A percentile compares a stretch with the other conserved stretches of the same genome.
Conservation (phyloP, 2,888 invertebrate species). For the Cataglyphis albicans region DNA sequence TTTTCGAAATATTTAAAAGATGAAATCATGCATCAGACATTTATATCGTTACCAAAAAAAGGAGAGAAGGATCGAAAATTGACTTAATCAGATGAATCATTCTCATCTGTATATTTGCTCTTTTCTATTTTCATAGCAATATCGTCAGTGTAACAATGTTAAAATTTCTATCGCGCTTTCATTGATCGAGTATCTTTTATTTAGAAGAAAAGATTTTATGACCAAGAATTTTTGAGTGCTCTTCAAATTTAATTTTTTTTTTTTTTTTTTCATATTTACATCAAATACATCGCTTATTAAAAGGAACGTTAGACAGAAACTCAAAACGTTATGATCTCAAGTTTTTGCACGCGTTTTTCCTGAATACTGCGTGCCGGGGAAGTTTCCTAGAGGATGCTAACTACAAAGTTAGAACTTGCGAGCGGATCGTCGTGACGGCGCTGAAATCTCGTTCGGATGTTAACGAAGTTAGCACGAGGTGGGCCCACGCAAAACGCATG, state of each 20-base stretch:
- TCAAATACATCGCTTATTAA: background rate
- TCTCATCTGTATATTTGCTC: slow-evolving; percentile 66
- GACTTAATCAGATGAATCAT: slow-evolving; percentile 82
- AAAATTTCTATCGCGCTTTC: slow-evolving; percentile 63
- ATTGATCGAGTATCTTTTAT: background rate
- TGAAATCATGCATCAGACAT: background rate
- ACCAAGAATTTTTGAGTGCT: background rate
- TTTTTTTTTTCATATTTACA: background rate
- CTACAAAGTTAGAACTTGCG: background rate
- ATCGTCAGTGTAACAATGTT: slow-evolving; percentile 58
- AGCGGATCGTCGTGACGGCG: slow-evolving; percentile 53
- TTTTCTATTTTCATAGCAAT: slow-evolving; percentile 66
- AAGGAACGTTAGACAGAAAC: no score
- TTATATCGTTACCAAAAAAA: background rate
- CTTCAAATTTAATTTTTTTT: background rate
- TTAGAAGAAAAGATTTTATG: background rate
- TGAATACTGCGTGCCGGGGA: background rate
- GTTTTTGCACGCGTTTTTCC: background rate
- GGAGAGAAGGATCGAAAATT: slow-evolving; percentile 79
- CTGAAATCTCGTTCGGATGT: slow-evolving; percentile 80
- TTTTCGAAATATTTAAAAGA: background rate
- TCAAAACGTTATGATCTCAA: background rate
- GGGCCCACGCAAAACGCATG: slow-evolving; percentile 81
- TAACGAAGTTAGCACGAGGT: slow-evolving; percentile 81
- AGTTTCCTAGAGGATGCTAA: background rate